Conservation (phyloP, 35 echinoderm and acorn worm species). For the Strongylocentrotus purpuratus region DNA sequence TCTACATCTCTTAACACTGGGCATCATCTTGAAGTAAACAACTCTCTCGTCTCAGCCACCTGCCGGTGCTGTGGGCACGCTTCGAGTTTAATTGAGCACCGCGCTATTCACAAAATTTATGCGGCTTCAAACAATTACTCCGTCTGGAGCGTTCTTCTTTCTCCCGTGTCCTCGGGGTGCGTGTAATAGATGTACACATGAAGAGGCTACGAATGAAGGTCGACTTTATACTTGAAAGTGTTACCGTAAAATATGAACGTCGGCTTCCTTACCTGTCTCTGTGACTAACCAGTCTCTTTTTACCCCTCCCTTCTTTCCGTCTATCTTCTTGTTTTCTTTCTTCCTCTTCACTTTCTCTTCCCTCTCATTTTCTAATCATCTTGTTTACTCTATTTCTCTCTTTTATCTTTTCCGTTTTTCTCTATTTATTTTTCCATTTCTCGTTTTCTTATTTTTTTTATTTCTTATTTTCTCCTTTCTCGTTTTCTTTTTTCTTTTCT, state of each 20-base stretch:
- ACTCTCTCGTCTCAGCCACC: neutral
- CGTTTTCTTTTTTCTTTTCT: too few species aligned
- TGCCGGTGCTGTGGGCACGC: neutral
- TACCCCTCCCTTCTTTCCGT: neutral
- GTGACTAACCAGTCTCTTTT: neutral
- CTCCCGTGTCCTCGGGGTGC: neutral
- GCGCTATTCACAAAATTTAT: constrained; percentile 11
- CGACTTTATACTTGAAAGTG: too few species aligned
- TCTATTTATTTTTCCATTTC: too few species aligned
- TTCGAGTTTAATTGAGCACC: neutral
- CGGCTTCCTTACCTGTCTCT: neutral
- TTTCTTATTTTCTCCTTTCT: too few species aligned
- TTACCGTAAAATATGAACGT: too few species aligned
- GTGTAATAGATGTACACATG: neutral
- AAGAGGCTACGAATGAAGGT: neutral
- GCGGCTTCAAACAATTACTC: neutral
- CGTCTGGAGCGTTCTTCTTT: neutral
- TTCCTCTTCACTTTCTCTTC: too few species aligned
- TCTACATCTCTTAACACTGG: neutral
- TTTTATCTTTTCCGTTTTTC: too few species aligned
- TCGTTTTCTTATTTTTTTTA: too few species aligned
- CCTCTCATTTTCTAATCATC: neutral
- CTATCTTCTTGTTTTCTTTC: too few species aligned
- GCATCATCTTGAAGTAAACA: neutral
- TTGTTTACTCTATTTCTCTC: neutral